Percentiles rank a stretch among this genome's conserved stretches.
Conservation (phyloP, 1,140 invertebrate species). For the Hypothenemus hampei region DNA sequence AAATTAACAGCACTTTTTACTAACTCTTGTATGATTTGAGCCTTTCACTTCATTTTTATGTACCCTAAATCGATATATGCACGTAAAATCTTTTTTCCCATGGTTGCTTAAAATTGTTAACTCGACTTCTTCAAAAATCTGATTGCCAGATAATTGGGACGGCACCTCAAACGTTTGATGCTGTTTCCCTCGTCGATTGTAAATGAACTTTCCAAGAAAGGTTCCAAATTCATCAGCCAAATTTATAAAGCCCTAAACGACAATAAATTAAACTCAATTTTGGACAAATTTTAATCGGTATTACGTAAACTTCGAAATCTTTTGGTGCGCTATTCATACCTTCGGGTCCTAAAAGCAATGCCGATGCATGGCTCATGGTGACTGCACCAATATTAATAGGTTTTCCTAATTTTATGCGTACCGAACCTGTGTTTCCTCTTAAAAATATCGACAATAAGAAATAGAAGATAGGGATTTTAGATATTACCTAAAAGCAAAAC, state of each 20-base stretch:
- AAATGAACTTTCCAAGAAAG: slow-evolving; percentile 28
- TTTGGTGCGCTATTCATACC: slow-evolving; percentile 24
- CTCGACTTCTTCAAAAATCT: slow-evolving; percentile 27
- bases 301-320: slow-evolving; percentile 29
- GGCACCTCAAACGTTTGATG: slow-evolving; percentile 32
- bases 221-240: neutral
- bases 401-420: slow-evolving; percentile 24
- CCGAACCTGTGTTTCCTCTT: slow-evolving; percentile 13
- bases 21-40: neutral
- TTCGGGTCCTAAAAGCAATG: slow-evolving; percentile 7
- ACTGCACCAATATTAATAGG: slow-evolving; percentile 22
- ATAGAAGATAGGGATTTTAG: neutral
- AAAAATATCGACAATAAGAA: neutral
- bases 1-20: slow-evolving; percentile 10
- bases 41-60: slow-evolving; percentile 14
- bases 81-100: slow-evolving; percentile 30
- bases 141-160: slow-evolving; percentile 4
- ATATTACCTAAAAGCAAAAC: slow-evolving; percentile 26
- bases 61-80: slow-evolving; percentile 33
- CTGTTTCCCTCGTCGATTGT: slow-evolving; percentile 20
- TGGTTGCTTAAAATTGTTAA: slow-evolving; percentile 30
- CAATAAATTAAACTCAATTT: no score
- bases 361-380: slow-evolving; percentile 25
- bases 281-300: neutral
- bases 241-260: slow-evolving; percentile 18